These are phyloP conservation scores for Labeo catla DNA, from an alignment of 2,113 vertebrate species.

Conservation along the genomic window DNA sequence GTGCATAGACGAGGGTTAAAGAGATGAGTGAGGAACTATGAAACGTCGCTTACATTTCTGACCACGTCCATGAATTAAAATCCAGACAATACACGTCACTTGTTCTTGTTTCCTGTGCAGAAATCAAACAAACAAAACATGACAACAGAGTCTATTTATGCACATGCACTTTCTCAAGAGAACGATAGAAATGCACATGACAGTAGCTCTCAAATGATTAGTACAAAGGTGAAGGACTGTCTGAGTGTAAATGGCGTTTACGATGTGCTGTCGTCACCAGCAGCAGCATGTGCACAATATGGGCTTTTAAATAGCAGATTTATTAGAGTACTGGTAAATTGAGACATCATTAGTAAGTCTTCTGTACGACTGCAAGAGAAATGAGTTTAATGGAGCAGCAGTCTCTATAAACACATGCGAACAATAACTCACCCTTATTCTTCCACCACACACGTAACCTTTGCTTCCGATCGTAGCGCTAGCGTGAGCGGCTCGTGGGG, in stretches of 20 bases:
- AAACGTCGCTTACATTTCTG: slow-evolving; percentile 83
- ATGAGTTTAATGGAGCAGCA: background rate
- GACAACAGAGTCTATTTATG: background rate
- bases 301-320: too few relatives aligned
- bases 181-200: too few relatives aligned
- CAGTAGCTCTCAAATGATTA: too few relatives aligned
- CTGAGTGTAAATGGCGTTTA: too few relatives aligned
- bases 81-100: slow-evolving; percentile 90
- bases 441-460: slow-evolving; percentile 91
- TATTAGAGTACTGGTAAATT: too few relatives aligned
- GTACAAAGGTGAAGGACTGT: too few relatives aligned
- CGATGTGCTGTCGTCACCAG: too few relatives aligned
- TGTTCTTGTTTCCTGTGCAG: slow-evolving; percentile 88
- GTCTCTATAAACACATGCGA: background rate
- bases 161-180: background rate
- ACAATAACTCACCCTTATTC: slow-evolving; percentile 85
- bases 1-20: too few relatives aligned
- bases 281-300: too few relatives aligned
- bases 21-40: too few relatives aligned
- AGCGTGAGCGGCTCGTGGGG: slow-evolving; percentile 88
- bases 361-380: too few relatives aligned
- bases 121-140: background rate
- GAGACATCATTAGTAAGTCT: too few relatives aligned
- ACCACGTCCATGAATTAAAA: slow-evolving; percentile 90
- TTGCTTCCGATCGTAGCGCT: slow-evolving; percentile 83